A percentile compares a stretch with the other conserved stretches of the same genome.
Conservation (phyloP, 2,113 vertebrate genomes). For the Eretmochelys imbricata region DNA sequence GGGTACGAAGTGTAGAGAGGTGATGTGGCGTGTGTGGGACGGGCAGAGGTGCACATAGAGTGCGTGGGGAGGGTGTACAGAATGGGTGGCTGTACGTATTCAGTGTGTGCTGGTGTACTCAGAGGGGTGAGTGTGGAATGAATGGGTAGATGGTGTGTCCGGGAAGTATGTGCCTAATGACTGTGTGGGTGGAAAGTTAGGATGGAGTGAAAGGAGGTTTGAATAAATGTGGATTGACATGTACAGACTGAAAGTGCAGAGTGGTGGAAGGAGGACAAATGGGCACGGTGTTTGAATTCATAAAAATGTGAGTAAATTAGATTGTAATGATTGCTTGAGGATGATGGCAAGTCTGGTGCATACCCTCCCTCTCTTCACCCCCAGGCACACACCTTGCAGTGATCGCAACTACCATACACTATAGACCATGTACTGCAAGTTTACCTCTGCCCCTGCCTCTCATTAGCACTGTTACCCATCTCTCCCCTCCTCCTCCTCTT, state of each 20-base stretch:
- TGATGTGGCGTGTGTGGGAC: background rate
- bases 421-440: background rate
- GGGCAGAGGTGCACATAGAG: background rate
- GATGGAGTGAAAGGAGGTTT: background rate
- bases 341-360: background rate
- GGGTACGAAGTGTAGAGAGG: background rate
- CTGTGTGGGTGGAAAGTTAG: background rate
- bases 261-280: background rate
- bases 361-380: background rate
- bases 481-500: accelerated
- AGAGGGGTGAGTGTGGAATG: background rate
- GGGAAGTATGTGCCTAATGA: background rate
- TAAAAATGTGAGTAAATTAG: background rate
- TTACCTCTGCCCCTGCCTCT: background rate
- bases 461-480: background rate
- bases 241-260: background rate
- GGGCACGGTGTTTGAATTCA: background rate
- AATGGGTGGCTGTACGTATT: background rate
- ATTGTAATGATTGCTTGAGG: background rate
- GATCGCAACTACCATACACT: background rate
- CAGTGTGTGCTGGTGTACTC: background rate
- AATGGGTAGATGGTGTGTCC: background rate
- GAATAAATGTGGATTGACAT: background rate
- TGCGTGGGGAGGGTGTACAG: background rate
- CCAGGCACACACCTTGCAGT: too few species aligned